Evolutionary conservation across 2,797 vertebrate genomes (phyloP), one percentile per base, ranked within the genome.

Genomic region (Scolopax rusticola): DNA sequence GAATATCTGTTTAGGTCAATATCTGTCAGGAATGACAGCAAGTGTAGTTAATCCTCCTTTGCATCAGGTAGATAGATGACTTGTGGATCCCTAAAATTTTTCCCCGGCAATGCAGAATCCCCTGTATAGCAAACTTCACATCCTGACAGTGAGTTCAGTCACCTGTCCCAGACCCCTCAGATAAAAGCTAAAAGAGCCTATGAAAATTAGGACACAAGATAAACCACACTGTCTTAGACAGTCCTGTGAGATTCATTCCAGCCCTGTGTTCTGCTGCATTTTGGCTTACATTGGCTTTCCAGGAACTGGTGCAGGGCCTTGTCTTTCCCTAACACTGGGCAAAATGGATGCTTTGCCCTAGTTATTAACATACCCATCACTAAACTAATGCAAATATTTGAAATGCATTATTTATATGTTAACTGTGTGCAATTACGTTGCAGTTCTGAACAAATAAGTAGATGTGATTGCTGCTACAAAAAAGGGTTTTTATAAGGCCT

Each of bases 371-470:
- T 83, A 89, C 38, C 65, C 68, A 63, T 89, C 86, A 41, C 65
- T 90, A 68, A 95, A 90, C 64, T 59, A 84, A 92, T 89, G 89
- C 79, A 93, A 94, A 89, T 80, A 87, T 89, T 96, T 93, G 84
- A 93, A 97, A 90, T 92, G 84, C 71, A 89, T 94, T 97, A 96
- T 93, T 93, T 95, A 95, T 94, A 48, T 20, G 73, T 92, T 84
- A 92, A 89, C 90, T 70, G 43, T 57, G 47, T 85, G 90, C 94
- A 90, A 87, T 80, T 88, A 95, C 51, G 73, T 95, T 68, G 84
- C 56, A 61, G 84, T 83, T 93, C 94, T 90, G 86, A 91, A 71
- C 51, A 95, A 93, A 57, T 89, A 93, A 92, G 84, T 60, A 93
- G 88, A 94, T 64, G 56, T 43, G 83, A 95, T 18, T 87, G 81